Evolutionary conservation across 2,888 invertebrate species (phyloP), one percentile per base, ranked within the genome.

Genomic region (Blera fallax): DNA sequence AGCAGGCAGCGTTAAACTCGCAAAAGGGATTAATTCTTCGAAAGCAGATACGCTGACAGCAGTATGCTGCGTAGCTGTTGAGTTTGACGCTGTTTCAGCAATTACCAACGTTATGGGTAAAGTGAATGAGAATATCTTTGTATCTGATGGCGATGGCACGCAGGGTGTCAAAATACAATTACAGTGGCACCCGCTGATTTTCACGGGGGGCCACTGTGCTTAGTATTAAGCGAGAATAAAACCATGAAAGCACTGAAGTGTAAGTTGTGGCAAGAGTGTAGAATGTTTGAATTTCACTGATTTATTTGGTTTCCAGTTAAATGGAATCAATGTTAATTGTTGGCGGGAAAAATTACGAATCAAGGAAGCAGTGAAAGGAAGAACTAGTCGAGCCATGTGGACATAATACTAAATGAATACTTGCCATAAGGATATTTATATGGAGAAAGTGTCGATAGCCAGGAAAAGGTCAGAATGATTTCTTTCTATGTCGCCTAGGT

Each of bases 111-210:
- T 62, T 27, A 27, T 21, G 37, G 32, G 64, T 43, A 48, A 76
- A 58, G 58, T 50, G 52, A 72, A 54, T 29, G 37, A 73, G 24
- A 73, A 16, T 65, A 79, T 74, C 48, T 79, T 56, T 16, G 62
- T 50, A 79, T 64, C 79, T 74, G 83, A 69, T 56, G 24, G 69
- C 54, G 24, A 64, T 79, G 54, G 79, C 83, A 84, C 73, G 73
- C 54, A 79, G 79, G 83, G 83, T 84, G 83, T 84, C 69, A 79
- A 84, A 79, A 84, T 84, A 73, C 67, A 79, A 73, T 84, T 79
- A 84, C 54, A 27, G 10, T 62, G 67, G 54, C 79, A 64, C 83
- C 83, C 79, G 79, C 73, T 79, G 83, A 54, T 74, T 78, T 69
- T 40, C 54, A 48, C 29, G 48, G 67, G 73, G 69, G 34, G 43